phyloP scores from a whole-genome alignment of 64 coral and sea anemone species.

The Stichodactyla mertensii region DNA sequence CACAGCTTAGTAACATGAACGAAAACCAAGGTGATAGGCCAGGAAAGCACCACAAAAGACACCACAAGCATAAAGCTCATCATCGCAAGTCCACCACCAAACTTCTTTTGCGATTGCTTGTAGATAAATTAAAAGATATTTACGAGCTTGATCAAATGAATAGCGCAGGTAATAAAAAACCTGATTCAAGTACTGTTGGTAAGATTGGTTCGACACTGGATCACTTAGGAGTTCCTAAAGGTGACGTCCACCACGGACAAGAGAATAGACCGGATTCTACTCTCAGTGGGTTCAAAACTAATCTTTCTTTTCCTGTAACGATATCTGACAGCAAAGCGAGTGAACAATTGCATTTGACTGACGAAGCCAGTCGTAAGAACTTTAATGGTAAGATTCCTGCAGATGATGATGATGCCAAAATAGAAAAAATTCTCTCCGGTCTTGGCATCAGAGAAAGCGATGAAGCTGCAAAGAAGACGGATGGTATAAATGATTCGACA shows the following conservation, averaged over 20 bases:
- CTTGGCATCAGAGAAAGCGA: not conserved
- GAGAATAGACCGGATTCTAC: not conserved
- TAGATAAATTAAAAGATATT: conserved; percentile 90
- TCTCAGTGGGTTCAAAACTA: conserved; percentile 38
- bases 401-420: conserved; percentile 25
- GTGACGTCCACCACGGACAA: not conserved
- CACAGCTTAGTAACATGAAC: conserved; percentile 8
- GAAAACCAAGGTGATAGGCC: not conserved
- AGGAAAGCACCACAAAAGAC: not conserved
- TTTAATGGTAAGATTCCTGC: not conserved
- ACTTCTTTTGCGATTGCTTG: conserved; percentile 66
- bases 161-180: conserved; percentile 15
- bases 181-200: conserved; percentile 47
- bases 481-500: not conserved
- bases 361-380: conserved; percentile 2
- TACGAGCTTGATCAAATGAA: conserved; percentile 82
- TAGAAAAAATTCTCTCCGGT: conserved; percentile 13
- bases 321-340: conserved; percentile 50
- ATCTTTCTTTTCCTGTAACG: conserved; percentile 73
- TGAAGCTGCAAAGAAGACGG: not conserved
- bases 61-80: not conserved
- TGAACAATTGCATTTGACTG: conserved; percentile 2
- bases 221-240: conserved; percentile 12
- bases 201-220: conserved; percentile 45
- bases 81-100: conserved; percentile 39